Conservation (phyloP, 2,888 invertebrate species). For the Coecobrya sp. region DNA sequence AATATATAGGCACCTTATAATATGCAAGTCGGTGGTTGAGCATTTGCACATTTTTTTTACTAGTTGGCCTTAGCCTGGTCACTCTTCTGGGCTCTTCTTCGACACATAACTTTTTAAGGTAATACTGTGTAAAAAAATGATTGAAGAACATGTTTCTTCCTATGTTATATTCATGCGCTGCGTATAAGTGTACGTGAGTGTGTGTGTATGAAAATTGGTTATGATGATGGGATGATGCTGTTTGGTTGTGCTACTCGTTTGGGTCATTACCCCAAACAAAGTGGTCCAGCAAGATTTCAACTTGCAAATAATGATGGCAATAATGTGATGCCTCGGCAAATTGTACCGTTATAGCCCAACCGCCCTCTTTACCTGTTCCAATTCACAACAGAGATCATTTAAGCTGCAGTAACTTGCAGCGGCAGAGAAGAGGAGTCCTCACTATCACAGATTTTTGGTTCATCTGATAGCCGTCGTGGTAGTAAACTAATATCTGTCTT, state of each 20-base stretch:
- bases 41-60: slow-evolving; percentile 53
- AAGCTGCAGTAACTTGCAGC: neutral
- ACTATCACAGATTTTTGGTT: neutral
- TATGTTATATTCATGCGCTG: slow-evolving; percentile 33
- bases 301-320: slow-evolving; percentile 79
- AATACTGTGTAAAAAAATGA: slow-evolving; percentile 76
- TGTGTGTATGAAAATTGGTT: slow-evolving; percentile 22
- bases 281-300: slow-evolving; percentile 84
- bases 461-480: neutral
- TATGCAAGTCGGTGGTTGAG: slow-evolving; percentile 19
- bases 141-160: slow-evolving; percentile 80
- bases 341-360: slow-evolving; percentile 82
- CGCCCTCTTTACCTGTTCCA: slow-evolving; percentile 82
- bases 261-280: slow-evolving; percentile 85
- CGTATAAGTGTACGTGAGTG: slow-evolving; percentile 32
- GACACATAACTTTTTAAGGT: slow-evolving; percentile 77
- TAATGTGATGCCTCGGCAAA: slow-evolving; percentile 73
- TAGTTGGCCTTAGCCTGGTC: slow-evolving; percentile 73
- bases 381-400: slow-evolving; percentile 44
- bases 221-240: slow-evolving; percentile 5
- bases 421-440: neutral
- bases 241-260: slow-evolving; percentile 71
- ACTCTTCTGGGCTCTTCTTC: slow-evolving; percentile 66
- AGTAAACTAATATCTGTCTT: slow-evolving; percentile 38
- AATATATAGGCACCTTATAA: neutral